Evolutionary conservation across 2,888 invertebrate species (phyloP).

Genomic region (Dendrolimus houi): DNA sequence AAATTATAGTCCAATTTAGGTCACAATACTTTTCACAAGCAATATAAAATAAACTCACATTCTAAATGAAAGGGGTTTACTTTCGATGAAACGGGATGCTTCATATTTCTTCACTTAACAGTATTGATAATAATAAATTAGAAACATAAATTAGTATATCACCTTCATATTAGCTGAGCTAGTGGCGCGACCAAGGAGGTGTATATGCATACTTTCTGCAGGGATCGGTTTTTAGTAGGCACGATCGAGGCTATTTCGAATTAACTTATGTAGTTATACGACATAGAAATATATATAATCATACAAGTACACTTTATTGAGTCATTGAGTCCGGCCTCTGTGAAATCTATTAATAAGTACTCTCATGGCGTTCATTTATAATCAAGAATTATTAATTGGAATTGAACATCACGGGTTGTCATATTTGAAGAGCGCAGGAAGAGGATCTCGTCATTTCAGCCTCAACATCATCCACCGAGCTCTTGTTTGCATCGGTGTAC

Average conservation of each 20-base stretch:
- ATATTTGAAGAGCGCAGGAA: too few relatives aligned
- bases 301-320: too few relatives aligned
- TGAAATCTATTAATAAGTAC: background rate
- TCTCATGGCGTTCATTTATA: background rate
- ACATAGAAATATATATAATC: too few relatives aligned
- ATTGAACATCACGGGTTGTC: too few relatives aligned
- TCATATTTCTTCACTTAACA: background rate
- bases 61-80: background rate
- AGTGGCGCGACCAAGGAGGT: background rate
- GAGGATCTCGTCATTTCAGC: too few relatives aligned
- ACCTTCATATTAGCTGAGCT: background rate
- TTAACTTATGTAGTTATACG: too few relatives aligned
- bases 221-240: background rate
- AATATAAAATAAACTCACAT: too few relatives aligned
- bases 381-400: background rate
- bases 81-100: background rate
- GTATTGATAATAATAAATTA: background rate
- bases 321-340: background rate
- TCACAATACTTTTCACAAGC: too few relatives aligned
- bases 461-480: too few relatives aligned
- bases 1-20: too few relatives aligned
- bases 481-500: too few relatives aligned
- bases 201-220: background rate
- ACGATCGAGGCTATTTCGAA: too few relatives aligned
- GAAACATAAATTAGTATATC: background rate